phyloP scores from a whole-genome alignment of 2,888 invertebrate genomes.

The Allygus modestus region DNA sequence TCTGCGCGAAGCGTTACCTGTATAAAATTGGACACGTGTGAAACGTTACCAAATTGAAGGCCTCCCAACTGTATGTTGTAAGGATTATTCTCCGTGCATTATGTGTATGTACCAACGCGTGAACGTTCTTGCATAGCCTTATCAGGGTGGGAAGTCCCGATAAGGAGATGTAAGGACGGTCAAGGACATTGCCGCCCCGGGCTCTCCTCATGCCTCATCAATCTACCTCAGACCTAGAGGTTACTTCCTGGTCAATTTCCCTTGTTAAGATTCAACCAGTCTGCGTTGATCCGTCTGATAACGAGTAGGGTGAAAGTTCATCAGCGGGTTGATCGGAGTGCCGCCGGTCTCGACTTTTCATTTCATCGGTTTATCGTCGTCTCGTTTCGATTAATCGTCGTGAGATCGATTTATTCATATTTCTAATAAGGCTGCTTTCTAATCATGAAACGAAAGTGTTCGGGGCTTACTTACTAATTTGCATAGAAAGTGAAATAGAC shows the following conservation, averaged over 20 bases:
- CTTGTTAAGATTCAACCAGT: constrained; percentile 4
- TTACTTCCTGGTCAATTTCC: constrained; percentile 1
- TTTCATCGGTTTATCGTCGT: constrained; percentile 4
- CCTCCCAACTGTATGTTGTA: no score
- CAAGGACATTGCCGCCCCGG: background rate
- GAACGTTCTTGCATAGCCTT: background rate
- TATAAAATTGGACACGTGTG: no score
- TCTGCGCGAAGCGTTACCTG: no score
- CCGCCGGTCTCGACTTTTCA: background rate
- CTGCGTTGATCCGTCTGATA: background rate
- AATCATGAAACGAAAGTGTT: background rate
- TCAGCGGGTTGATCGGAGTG: background rate
- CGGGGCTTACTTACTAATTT: background rate
- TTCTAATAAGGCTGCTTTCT: background rate
- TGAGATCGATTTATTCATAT: background rate
- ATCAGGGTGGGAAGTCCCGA: background rate
- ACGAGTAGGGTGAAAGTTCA: background rate
- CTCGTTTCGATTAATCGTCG: background rate
- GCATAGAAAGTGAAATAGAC: background rate
- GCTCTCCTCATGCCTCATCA: background rate
- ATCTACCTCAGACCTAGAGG: no score
- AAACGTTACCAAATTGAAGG: no score
- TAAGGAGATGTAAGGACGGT: background rate
- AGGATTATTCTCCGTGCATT: no score
- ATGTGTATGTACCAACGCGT: background rate